These are phyloP conservation scores for Coenonympha glycerion DNA, from an alignment of 2,888 invertebrate genomes.

Conservation along the genomic window DNA sequence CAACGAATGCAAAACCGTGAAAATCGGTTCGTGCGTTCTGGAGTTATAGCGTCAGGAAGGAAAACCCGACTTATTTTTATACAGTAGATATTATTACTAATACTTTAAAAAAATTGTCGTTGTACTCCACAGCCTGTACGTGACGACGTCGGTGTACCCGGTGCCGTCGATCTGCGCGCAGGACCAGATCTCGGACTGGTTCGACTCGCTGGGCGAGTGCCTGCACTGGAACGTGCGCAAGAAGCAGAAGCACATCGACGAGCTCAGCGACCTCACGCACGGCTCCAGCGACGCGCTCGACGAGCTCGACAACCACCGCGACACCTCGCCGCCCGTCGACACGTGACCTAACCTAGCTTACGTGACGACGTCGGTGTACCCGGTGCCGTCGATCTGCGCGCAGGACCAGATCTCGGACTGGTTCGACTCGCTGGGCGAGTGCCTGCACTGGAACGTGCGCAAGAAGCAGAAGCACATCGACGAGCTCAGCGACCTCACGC, in stretches of 20 bases:
- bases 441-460: slow-evolving; percentile 98
- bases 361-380: slow-evolving; percentile 97
- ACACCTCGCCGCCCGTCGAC: slow-evolving; percentile 49
- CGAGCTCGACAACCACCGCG: slow-evolving; percentile 78
- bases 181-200: slow-evolving; percentile 98
- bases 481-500: slow-evolving; percentile 85
- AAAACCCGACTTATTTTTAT: too few relatives aligned
- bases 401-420: slow-evolving; percentile 98
- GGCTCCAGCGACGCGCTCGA: slow-evolving; percentile 89
- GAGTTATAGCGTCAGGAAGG: too few relatives aligned
- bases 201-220: slow-evolving; percentile 95
- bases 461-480: slow-evolving; percentile 94
- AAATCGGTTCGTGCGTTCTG: too few relatives aligned
- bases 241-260: slow-evolving; percentile 91
- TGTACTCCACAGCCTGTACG: slow-evolving; percentile 93
- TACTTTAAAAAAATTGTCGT: too few relatives aligned
- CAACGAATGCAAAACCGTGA: too few relatives aligned
- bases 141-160: slow-evolving; percentile 97
- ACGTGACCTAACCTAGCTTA: slow-evolving; percentile 70
- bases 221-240: slow-evolving; percentile 99
- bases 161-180: slow-evolving; percentile 97
- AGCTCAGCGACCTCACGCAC: slow-evolving; percentile 84
- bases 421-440: slow-evolving; percentile 97
- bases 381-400: slow-evolving; percentile 96
- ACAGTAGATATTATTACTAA: too few relatives aligned